phyloP scores from a whole-genome alignment of 1,140 invertebrate species.

The Stratiolaelaps scimitus region DNA sequence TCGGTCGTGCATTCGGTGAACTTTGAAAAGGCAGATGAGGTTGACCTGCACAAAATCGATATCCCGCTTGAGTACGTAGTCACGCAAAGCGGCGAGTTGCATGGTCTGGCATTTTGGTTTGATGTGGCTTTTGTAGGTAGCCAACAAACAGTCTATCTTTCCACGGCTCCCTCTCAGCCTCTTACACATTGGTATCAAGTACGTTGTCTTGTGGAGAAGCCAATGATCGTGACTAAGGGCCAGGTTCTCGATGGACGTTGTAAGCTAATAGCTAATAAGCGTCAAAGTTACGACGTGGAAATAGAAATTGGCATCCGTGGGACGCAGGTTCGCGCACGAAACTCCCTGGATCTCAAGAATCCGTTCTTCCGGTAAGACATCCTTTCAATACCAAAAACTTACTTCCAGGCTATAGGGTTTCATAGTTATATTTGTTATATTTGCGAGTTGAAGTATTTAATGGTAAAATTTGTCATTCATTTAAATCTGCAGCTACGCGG shows the following conservation, averaged over 20 bases:
- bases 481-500: conserved; percentile 54
- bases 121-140: conserved; percentile 95
- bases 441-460: not conserved
- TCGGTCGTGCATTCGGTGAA: conserved; percentile 88
- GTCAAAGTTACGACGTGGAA: conserved; percentile 98
- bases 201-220: conserved; percentile 80
- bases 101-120: conserved; percentile 98
- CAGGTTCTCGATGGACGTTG: conserved; percentile 78
- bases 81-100: conserved; percentile 81
- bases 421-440: not conserved
- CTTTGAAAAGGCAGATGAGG: conserved; percentile 81
- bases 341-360: conserved; percentile 94
- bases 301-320: conserved; percentile 84
- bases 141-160: conserved; percentile 80
- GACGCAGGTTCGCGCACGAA: conserved; percentile 61
- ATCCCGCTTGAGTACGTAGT: conserved; percentile 89
- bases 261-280: conserved; percentile 77
- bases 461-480: conserved; percentile 3
- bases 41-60: conserved; percentile 85
- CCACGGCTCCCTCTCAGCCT: conserved; percentile 96
- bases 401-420: too few species aligned
- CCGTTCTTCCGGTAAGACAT: conserved; percentile 69
- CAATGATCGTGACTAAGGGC: conserved; percentile 85
- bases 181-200: conserved; percentile 99
- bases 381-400: too few species aligned